Base-by-base conservation (phyloP, 2,797 vertebrate species). In the Siniperca obscura region DNA sequence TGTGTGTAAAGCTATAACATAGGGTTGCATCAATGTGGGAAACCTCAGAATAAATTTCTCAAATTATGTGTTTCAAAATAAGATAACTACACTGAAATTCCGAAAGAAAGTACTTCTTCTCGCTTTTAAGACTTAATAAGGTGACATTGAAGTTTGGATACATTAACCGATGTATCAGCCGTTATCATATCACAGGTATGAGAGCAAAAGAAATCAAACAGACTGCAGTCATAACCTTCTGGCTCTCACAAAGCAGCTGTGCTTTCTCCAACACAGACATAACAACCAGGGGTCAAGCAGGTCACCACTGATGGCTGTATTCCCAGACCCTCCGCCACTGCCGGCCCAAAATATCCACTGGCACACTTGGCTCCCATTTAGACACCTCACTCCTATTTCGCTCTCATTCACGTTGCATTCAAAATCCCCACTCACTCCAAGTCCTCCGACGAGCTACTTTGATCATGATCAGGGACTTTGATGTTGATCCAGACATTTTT, bases 361-460 rank as follows among this genome's bases (percentile, higher is more conserved):
- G 87, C 87, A 90, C 80, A 87, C 83, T 92, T 90, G 83, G 84
- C 89, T 87, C 72, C 65, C 64, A 44, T 62, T 87, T 81, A 71
- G 77, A 78, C 73, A 34, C 77, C 69, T 80, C 77, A 46, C 68
- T 17, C 59, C 0, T 2, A 17, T 21, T 89, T 77, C 75, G 66
- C 42, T 48, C 25, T 74, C 69, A 85, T 38, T 82, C 44, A 14
- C 27, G 57, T 22, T 38, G 16, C 50, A 16, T 64, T 83, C 61
- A 69, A 46, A 2, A 62, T 52, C 9, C 52, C 34, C 36, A 53
- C 70, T 70, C 2, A 19, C 30, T 42, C 44, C 36, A 13, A 34
- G 30, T 59, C 11, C 25, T 74, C 38, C 25, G 27, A 66, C 44
- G 6, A 19, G 65, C 50, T 53, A 42, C 66, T 65, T 61, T 42